Evolutionary conservation across 2,797 vertebrate genomes (phyloP).

Genomic region (Sphenopsis melanotis): DNA sequence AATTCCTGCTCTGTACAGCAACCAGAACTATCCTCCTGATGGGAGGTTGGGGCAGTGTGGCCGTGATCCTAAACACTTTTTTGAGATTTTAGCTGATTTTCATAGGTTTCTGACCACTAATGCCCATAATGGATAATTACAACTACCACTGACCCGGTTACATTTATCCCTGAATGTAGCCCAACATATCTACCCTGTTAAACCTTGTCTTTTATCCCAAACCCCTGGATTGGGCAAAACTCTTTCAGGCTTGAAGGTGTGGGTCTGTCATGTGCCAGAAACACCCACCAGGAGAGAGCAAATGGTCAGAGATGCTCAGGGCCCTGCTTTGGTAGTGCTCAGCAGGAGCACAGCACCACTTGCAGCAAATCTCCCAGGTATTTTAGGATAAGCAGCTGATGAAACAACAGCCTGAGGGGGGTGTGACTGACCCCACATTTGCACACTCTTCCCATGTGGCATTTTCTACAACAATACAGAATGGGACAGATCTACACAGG

Average conservation of each 20-base stretch:
- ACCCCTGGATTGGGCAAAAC: background rate
- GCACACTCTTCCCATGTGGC: background rate
- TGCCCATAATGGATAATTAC: background rate
- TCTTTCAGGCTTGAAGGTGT: background rate
- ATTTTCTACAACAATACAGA: background rate
- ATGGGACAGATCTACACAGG: background rate
- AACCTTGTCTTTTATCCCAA: background rate
- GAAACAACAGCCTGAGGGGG: background rate
- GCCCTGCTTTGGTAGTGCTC: background rate
- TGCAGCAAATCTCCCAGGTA: background rate
- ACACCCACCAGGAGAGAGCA: background rate
- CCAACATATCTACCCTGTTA: background rate
- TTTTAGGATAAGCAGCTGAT: background rate
- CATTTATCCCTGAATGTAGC: background rate
- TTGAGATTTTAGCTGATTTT: background rate
- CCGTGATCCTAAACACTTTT: background rate
- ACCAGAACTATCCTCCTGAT: background rate
- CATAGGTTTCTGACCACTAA: background rate
- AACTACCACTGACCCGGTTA: background rate
- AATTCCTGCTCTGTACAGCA: background rate
- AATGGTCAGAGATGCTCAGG: background rate
- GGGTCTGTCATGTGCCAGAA: background rate
- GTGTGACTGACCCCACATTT: background rate
- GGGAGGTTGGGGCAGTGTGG: fast-evolving
- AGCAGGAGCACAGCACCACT: background rate